Conservation (phyloP, 2,888 invertebrate species). For the Apoda limacodes region DNA sequence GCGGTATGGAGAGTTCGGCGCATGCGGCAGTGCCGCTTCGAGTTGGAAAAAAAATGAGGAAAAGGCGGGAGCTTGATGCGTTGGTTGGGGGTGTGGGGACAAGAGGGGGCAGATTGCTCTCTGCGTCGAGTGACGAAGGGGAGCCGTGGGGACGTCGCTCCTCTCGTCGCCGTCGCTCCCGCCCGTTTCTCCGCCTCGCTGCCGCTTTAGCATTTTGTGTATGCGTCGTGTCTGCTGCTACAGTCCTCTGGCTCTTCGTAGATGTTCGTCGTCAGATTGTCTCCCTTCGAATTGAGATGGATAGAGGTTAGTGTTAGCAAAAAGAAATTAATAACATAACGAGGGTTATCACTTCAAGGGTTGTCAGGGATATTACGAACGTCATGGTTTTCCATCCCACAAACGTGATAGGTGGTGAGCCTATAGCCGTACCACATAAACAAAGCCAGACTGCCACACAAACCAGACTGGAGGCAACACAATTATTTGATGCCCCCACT, state of each 20-base stretch:
- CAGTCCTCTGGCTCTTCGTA: slow-evolving; percentile 76
- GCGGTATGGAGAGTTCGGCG: slow-evolving; percentile 64
- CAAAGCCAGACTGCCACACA: too few species aligned
- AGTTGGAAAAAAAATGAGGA: slow-evolving; percentile 81
- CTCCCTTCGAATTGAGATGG: slow-evolving; percentile 73
- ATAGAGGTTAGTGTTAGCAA: slow-evolving; percentile 66
- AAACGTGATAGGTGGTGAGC: too few species aligned
- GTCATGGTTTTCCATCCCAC: too few species aligned
- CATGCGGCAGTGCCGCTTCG: slow-evolving; percentile 74
- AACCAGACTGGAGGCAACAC: too few species aligned
- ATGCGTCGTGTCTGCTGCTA: slow-evolving; percentile 73
- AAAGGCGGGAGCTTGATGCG: slow-evolving; percentile 80
- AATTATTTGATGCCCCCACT: too few species aligned
- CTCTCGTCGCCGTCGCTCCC: slow-evolving; percentile 47
- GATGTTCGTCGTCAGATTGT: slow-evolving; percentile 76
- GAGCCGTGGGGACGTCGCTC: slow-evolving; percentile 64
- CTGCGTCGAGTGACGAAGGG: slow-evolving; percentile 70
- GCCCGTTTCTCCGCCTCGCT: slow-evolving; percentile 69
- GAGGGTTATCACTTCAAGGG: too few species aligned
- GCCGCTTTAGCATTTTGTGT: slow-evolving; percentile 72
- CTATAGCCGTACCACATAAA: too few species aligned
- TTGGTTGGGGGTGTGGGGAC: slow-evolving; percentile 69
- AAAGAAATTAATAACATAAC: not conserved
- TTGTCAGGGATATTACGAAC: too few species aligned
- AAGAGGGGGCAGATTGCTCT: slow-evolving; percentile 67